Conservation (phyloP, 30 jellyfish, hydroid and myxozoan species). For the Catostylus mosaicus region DNA sequence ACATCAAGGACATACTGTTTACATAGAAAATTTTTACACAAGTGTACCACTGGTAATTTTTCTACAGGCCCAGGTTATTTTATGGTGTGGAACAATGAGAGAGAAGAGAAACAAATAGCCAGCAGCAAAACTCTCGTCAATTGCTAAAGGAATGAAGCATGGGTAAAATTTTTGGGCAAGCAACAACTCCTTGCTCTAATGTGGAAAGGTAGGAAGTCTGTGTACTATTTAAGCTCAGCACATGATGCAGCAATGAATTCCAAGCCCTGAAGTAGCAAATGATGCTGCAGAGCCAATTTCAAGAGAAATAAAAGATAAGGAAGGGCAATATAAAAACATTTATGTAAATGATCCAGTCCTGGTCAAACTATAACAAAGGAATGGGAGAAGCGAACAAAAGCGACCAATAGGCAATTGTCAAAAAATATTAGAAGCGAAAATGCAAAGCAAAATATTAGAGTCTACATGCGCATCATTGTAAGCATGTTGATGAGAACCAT, state of each 20-base stretch:
- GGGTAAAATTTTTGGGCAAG: constrained; percentile 12
- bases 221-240: not conserved
- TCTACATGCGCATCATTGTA: constrained; percentile 10
- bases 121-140: not conserved
- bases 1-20: too few species aligned
- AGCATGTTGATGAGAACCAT: constrained; percentile 30
- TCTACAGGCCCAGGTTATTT: not conserved
- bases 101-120: not conserved
- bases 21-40: not conserved
- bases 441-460: too few species aligned
- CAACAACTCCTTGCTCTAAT: not conserved
- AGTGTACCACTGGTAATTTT: not conserved
- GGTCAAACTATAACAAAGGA: constrained; percentile 14
- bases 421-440: constrained; percentile 21
- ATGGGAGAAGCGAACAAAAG: constrained; percentile 13
- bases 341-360: constrained; percentile 22
- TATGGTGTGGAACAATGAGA: not conserved
- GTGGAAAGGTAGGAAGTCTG: constrained; percentile 22
- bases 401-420: constrained; percentile 18
- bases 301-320: constrained; percentile 15
- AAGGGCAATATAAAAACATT: constrained; percentile 17
- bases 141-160: not conserved
- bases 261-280: too few species aligned
- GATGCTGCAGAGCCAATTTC: constrained; percentile 11
- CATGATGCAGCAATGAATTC: not conserved